Evolutionary conservation across 2,797 vertebrate genomes (phyloP).

Genomic region (Microctenopoma stevenorrisi): DNA sequence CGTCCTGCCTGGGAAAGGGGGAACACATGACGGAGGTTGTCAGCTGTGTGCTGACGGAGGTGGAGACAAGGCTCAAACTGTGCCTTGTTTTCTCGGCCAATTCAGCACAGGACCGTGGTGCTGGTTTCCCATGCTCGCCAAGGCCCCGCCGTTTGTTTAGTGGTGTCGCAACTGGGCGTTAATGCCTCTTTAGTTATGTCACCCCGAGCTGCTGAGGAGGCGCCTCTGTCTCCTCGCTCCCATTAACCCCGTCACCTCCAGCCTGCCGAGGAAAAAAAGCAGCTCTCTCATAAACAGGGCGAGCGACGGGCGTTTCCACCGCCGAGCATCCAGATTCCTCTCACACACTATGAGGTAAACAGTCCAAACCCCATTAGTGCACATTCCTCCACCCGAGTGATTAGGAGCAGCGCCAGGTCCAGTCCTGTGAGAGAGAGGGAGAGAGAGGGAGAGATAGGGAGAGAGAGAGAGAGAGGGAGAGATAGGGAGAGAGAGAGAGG

Average conservation of each 20-base stretch:
- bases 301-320: background rate
- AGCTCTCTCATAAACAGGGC: background rate
- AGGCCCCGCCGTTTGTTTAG: slow-evolving; percentile 73
- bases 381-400: slow-evolving; percentile 30
- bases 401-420: slow-evolving; percentile 41
- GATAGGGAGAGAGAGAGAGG: too few species aligned
- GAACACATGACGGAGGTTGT: slow-evolving; percentile 75
- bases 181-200: slow-evolving; percentile 84
- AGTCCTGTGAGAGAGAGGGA: slow-evolving; percentile 11
- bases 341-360: slow-evolving; percentile 62
- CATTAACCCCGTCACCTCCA: slow-evolving; percentile 40
- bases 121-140: slow-evolving; percentile 79
- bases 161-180: slow-evolving; percentile 71
- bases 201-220: slow-evolving; percentile 61
- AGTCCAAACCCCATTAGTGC: slow-evolving; percentile 35
- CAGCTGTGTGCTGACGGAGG: slow-evolving; percentile 64
- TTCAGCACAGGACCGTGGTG: slow-evolving; percentile 71
- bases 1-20: slow-evolving; percentile 79
- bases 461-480: too few species aligned
- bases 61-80: slow-evolving; percentile 73
- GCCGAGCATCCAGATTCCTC: slow-evolving; percentile 53
- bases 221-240: slow-evolving; percentile 30
- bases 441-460: background rate
- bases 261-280: background rate
- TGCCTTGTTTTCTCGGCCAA: slow-evolving; percentile 61